Conservation (phyloP, 2,113 vertebrate genomes). For the Mesoclemmys tuberculata region DNA sequence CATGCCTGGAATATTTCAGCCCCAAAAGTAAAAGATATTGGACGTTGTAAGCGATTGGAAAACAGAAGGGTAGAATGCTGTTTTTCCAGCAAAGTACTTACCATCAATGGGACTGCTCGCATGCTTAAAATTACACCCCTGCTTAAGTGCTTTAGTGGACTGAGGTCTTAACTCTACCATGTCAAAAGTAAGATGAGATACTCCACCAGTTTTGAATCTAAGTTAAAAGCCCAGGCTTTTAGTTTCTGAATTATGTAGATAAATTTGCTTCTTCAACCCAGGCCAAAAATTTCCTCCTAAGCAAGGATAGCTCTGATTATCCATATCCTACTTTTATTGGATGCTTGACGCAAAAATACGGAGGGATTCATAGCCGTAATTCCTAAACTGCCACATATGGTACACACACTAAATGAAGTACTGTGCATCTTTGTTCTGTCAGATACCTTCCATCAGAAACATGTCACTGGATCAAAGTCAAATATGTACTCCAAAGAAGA, state of each 20-base stretch:
- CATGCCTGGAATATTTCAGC: neutral
- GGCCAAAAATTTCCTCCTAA: neutral
- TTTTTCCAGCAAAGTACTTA: neutral
- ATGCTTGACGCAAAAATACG: neutral
- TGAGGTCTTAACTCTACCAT: neutral
- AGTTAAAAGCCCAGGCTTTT: neutral
- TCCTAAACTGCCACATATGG: slow-evolving; percentile 2
- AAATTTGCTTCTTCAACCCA: neutral
- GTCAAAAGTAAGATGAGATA: neutral
- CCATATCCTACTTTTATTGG: accelerated
- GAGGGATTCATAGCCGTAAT: slow-evolving; percentile 16
- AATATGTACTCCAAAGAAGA: slow-evolving; percentile 9
- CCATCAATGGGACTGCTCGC: neutral
- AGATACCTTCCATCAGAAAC: slow-evolving; percentile 51
- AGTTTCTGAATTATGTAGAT: neutral
- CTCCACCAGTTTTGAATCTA: neutral
- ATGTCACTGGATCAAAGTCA: slow-evolving; percentile 49
- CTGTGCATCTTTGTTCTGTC: slow-evolving; percentile 46
- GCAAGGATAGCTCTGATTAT: neutral
- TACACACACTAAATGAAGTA: slow-evolving; percentile 17
- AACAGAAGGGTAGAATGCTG: neutral
- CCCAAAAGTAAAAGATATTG: neutral
- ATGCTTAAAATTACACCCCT: neutral
- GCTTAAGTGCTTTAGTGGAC: neutral
- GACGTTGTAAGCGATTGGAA: neutral